These are phyloP conservation scores for Neomonachus schauinslandi DNA, from an alignment of 2,113 vertebrate species.

Conservation along the genomic window DNA sequence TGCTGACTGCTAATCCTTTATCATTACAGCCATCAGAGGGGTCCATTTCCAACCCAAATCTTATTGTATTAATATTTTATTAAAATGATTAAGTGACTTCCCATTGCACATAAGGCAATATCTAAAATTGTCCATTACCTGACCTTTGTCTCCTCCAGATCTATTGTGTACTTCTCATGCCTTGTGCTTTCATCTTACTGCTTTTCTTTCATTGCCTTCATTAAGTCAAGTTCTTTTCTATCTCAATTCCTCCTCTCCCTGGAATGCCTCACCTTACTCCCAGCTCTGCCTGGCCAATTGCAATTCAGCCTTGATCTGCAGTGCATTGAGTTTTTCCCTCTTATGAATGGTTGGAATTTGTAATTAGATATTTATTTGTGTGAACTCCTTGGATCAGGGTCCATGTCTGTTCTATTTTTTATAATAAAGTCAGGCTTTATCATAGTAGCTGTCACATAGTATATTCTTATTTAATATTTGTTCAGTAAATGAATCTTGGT, in stretches of 20 bases:
- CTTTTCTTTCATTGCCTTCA: not conserved
- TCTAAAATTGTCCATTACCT: not conserved
- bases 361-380: not conserved
- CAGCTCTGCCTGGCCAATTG: not conserved
- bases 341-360: not conserved
- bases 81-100: not conserved
- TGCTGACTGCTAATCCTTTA: too few species aligned
- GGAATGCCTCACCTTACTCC: not conserved
- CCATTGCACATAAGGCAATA: not conserved
- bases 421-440: not conserved
- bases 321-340: not conserved
- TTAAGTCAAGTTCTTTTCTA: not conserved
- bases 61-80: not conserved
- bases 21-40: not conserved
- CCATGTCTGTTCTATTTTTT: not conserved
- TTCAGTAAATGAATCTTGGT: not conserved
- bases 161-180: not conserved
- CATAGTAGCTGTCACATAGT: not conserved
- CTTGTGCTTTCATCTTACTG: not conserved
- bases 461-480: not conserved
- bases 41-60: not conserved
- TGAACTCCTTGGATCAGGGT: not conserved
- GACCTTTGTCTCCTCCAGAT: not conserved
- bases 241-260: not conserved
- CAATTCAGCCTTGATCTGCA: not conserved